Conservation (phyloP, 2,888 invertebrate genomes). For the Sycophila texana region DNA sequence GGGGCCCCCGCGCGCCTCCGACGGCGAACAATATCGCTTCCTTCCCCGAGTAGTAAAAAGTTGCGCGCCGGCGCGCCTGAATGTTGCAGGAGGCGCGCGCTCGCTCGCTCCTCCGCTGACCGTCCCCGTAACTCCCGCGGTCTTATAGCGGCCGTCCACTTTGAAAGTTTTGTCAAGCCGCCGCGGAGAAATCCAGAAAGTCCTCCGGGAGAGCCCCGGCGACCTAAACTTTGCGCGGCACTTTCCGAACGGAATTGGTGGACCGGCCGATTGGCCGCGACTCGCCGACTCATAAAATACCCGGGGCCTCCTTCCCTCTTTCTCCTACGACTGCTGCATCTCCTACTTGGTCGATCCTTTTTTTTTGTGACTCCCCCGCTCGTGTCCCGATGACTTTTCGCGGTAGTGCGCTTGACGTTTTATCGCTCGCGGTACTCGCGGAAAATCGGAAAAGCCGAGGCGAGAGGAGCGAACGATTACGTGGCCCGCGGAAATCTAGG, state of each 20-base stretch:
- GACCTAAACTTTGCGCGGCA: not conserved
- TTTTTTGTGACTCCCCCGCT: not conserved
- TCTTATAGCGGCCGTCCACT: slow-evolving; percentile 48
- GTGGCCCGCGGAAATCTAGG: slow-evolving; percentile 58
- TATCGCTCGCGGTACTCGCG: not conserved
- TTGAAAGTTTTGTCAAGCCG: slow-evolving; percentile 64
- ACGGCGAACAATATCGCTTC: slow-evolving; percentile 6
- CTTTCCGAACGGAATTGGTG: not conserved
- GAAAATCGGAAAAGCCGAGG: too few species aligned
- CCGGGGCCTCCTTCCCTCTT: not conserved
- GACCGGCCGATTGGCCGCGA: not conserved
- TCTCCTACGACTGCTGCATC: too few species aligned
- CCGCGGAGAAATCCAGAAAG: slow-evolving; percentile 60
- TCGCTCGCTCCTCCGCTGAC: slow-evolving; percentile 49
- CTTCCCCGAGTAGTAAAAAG: slow-evolving; percentile 15
- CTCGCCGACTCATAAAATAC: not conserved
- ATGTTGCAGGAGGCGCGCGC: slow-evolving; percentile 62
- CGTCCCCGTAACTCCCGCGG: slow-evolving; percentile 49
- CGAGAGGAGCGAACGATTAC: slow-evolving; percentile 54
- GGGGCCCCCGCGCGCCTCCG: not conserved
- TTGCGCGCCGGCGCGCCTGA: slow-evolving; percentile 37
- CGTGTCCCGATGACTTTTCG: slow-evolving; percentile 16
- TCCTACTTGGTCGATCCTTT: not conserved
- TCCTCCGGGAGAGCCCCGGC: slow-evolving; percentile 36
- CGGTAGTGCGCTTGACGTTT: slow-evolving; percentile 18